Evolutionary conservation across 2,888 invertebrate species (phyloP), one percentile per base, ranked within the genome.

Genomic region (Idaea biselata): DNA sequence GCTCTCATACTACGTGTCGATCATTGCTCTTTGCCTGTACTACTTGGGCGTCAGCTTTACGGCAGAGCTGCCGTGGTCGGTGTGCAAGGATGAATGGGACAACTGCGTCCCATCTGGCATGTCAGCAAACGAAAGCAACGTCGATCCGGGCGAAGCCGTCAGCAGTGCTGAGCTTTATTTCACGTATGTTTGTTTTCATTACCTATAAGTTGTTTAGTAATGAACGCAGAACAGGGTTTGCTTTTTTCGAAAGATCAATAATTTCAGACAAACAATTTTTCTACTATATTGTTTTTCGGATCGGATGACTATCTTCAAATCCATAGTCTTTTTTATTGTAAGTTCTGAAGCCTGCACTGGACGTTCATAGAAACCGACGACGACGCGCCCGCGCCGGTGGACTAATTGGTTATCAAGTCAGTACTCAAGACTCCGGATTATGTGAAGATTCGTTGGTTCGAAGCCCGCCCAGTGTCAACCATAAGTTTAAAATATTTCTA

Each of bases 1-100:
- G 0, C 93, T 96, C 0, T 95, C 96, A 0, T 97, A 97, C 82
- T 97, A 97, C 81, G 95, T 96, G 63, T 95, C 95, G 0, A 87
- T 97, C 60, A 94, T 97, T 87, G 96, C 95, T 0, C 81, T 97
- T 25, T 95, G 96, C 1, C 80, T 97, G 1, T 96, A 94, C 82
- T 97, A 97, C 83, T 87, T 97, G 72, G 83, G 94, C 16, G 94
- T 95, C 76, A 97, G 96, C 57, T 96, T 96, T 79, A 93, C 93
- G 68, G 74, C 94, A 0, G 93, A 93, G 1, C 83, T 97, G 59
- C 97, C 97, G 0, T 97, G 97, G 97, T 89, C 96, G 0, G 81
- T 92, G 16, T 97, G 97, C 75, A 81, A 91, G 57, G 82, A 89
- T 0, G 92, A 90, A 18, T 95, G 95, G 95, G 76, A 74, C 0